These are phyloP conservation scores for Darevskia mixta DNA, from an alignment of 2,797 vertebrate species.

Conservation along the genomic window DNA sequence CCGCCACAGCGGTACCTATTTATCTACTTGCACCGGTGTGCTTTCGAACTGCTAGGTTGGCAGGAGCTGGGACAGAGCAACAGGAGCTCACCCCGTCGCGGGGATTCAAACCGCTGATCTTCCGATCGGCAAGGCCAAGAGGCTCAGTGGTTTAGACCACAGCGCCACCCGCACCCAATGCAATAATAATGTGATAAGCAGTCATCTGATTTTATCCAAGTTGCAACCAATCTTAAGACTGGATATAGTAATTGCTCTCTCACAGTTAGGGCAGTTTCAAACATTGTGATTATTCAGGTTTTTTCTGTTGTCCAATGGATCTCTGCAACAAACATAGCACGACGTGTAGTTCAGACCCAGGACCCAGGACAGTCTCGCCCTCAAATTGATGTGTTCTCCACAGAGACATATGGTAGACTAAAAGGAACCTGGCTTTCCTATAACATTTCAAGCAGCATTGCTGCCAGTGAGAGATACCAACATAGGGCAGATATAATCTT, in stretches of 20 bases:
- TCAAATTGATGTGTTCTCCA: not conserved
- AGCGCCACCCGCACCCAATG: no score
- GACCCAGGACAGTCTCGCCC: not conserved
- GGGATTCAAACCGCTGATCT: no score
- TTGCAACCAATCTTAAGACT: not conserved
- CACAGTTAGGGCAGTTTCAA: not conserved
- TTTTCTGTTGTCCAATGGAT: not conserved
- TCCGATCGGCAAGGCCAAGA: no score
- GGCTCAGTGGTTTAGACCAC: no score
- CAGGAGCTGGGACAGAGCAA: no score
- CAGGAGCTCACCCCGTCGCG: rapidly evolving
- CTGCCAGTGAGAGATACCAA: not conserved
- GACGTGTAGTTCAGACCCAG: not conserved
- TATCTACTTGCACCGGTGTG: no score
- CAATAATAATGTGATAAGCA: not conserved
- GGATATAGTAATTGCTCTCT: not conserved
- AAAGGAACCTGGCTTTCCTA: not conserved
- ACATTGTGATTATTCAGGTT: not conserved
- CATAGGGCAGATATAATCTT: not conserved
- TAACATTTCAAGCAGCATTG: not conserved
- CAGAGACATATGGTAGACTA: not conserved
- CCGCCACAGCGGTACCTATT: no score
- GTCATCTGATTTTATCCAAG: not conserved
- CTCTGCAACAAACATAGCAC: not conserved
- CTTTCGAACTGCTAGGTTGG: no score